Evolutionary conservation across 2,888 invertebrate species (phyloP).

Genomic region (Eretmocerus hayati): DNA sequence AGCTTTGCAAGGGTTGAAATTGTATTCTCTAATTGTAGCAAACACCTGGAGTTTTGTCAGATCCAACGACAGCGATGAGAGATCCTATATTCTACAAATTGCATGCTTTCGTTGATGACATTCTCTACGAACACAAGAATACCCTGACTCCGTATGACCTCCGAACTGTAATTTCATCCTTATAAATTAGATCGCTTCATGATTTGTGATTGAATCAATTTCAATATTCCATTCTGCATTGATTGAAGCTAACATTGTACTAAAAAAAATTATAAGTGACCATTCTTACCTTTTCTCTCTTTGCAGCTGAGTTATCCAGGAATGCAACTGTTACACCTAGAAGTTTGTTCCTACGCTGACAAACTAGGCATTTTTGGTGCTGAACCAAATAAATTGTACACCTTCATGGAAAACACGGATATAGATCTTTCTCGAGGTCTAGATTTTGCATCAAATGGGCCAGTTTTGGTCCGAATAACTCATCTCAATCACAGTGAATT

Average conservation of each 20-base stretch:
- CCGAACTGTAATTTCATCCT: not conserved
- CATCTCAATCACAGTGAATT: slow-evolving; percentile 72
- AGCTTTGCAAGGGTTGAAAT: no score
- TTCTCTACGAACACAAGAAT: slow-evolving; percentile 69
- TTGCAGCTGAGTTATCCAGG: slow-evolving; percentile 58
- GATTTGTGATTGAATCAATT: not conserved
- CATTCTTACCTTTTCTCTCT: no score
- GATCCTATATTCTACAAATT: slow-evolving; percentile 82
- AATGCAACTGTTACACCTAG: slow-evolving; percentile 54
- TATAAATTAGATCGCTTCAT: not conserved
- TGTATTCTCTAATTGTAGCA: slow-evolving; percentile 53
- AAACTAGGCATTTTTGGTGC: not conserved
- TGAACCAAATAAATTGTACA: slow-evolving; percentile 47
- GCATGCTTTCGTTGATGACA: slow-evolving; percentile 72
- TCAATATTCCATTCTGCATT: no score
- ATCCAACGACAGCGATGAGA: slow-evolving; percentile 76
- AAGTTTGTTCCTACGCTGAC: slow-evolving; percentile 2
- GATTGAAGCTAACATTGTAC: no score
- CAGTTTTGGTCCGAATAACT: slow-evolving; percentile 65
- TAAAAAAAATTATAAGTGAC: no score
- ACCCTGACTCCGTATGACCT: slow-evolving; percentile 59
- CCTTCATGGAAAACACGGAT: slow-evolving; percentile 74
- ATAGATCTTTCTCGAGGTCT: slow-evolving; percentile 72
- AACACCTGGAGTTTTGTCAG: slow-evolving; percentile 74
- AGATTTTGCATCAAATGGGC: slow-evolving; percentile 72